A percentile compares a stretch with the other conserved stretches of the same genome.
Conservation (phyloP, 92 coral and sea anemone species). For the Ricordea florida region DNA sequence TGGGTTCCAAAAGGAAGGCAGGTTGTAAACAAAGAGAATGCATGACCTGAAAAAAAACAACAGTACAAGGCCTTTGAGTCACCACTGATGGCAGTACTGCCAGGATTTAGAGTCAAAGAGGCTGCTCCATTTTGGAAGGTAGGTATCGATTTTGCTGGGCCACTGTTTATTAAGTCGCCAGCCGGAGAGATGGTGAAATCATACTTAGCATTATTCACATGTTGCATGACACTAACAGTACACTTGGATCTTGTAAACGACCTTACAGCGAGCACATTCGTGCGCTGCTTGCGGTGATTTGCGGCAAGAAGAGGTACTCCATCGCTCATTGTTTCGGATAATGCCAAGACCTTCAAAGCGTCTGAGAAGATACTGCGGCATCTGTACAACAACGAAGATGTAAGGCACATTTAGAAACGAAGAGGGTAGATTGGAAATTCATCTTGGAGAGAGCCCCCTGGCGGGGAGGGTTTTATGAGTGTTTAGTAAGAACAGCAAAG, state of each 20-base stretch:
- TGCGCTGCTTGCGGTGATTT: background rate
- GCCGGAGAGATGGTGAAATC: background rate
- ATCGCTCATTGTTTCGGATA: background rate
- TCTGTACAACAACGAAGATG: background rate
- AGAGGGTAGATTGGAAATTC: too few species aligned
- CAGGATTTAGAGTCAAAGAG: too few species aligned
- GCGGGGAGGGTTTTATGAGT: background rate
- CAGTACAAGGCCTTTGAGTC: too few species aligned
- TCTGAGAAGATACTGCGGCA: background rate
- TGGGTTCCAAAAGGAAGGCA: too few species aligned
- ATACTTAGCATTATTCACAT: too few species aligned
- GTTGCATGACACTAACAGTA: background rate
- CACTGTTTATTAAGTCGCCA: background rate
- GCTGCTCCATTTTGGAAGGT: background rate
- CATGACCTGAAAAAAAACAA: too few species aligned
- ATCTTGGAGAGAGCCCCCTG: background rate
- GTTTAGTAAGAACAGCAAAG: background rate
- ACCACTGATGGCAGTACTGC: too few species aligned
- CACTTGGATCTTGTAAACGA: background rate
- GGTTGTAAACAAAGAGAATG: too few species aligned
- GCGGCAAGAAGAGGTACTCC: background rate
- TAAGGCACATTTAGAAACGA: too few species aligned
- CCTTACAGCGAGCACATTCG: background rate
- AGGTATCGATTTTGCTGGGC: background rate
- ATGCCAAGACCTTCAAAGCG: conserved; percentile 1